Percentiles rank a stretch among this genome's conserved stretches.
These are phyloP conservation scores for Vireo griseus DNA, from an alignment of 2,797 vertebrate genomes.

Conservation along the genomic window DNA sequence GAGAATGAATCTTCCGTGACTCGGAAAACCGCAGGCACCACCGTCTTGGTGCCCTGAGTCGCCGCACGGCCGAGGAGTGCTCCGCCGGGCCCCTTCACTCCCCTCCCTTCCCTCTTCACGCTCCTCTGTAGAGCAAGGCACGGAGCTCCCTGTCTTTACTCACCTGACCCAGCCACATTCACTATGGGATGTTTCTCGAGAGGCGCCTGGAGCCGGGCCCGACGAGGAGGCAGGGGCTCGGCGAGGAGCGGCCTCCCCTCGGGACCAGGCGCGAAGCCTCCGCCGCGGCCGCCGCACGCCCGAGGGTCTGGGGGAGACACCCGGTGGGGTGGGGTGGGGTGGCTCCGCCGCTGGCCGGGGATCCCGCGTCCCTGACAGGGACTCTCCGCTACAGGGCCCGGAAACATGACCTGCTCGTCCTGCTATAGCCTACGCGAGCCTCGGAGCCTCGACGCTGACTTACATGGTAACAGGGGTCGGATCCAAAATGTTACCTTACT, in stretches of 20 bases:
- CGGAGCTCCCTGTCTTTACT: background rate
- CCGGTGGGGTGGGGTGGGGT: background rate
- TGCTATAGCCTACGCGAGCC: background rate
- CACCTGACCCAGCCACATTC: background rate
- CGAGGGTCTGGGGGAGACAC: no score
- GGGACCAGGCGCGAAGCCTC: background rate
- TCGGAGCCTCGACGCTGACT: background rate
- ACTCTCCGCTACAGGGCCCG: rapidly evolving
- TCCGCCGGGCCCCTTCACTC: background rate
- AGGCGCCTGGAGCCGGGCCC: background rate
- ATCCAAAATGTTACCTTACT: constrained; percentile 50
- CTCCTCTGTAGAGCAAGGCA: background rate
- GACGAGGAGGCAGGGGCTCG: background rate
- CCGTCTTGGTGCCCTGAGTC: rapidly evolving
- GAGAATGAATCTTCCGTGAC: background rate
- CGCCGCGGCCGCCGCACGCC: background rate
- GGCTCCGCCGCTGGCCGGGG: background rate
- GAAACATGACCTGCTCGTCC: background rate
- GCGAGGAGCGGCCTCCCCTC: background rate
- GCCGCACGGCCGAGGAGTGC: background rate
- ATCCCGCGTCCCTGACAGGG: background rate
- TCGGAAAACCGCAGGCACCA: background rate
- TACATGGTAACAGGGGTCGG: background rate
- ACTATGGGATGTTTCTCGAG: background rate
- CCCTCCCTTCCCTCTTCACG: background rate